Evolutionary conservation across 2,113 vertebrate genomes (phyloP).

Genomic region (Reinhardtius hippoglossoides): DNA sequence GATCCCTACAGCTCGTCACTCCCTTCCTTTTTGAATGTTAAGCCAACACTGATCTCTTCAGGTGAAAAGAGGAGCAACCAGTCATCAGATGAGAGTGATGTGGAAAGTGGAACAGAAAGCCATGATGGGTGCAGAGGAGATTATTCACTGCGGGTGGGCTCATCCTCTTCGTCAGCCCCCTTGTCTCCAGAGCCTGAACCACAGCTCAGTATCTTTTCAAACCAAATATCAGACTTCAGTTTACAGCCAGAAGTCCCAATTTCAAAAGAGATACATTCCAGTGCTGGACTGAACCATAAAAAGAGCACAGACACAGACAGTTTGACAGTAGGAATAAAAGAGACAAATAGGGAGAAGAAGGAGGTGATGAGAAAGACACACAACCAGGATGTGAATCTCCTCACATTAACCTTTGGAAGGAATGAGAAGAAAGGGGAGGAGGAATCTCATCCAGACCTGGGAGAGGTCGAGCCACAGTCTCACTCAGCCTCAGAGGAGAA

Average conservation of each 20-base stretch:
- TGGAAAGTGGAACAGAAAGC: background rate
- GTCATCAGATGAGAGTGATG: background rate
- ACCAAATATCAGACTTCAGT: background rate
- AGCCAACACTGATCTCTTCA: slow-evolving; percentile 15
- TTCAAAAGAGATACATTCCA: background rate
- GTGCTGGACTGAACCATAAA: background rate
- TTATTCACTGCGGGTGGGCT: slow-evolving; percentile 7
- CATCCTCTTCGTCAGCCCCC: background rate
- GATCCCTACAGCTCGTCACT: accelerated
- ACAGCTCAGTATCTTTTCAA: background rate
- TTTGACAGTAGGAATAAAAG: background rate
- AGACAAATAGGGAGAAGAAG: background rate
- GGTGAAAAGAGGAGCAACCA: background rate
- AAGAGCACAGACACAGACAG: background rate
- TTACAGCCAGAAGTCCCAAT: background rate
- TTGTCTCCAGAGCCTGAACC: background rate
- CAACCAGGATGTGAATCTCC: slow-evolving; percentile 57
- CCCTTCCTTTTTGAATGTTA: background rate
- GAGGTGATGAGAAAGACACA: background rate
- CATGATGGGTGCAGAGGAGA: background rate
- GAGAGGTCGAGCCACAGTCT: background rate
- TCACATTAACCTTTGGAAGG: slow-evolving; percentile 55
- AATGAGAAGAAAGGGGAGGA: background rate
- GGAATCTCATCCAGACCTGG: background rate
- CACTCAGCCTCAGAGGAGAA: background rate